Conservation (phyloP, 2,888 invertebrate species). For the Aphodius granarius region DNA sequence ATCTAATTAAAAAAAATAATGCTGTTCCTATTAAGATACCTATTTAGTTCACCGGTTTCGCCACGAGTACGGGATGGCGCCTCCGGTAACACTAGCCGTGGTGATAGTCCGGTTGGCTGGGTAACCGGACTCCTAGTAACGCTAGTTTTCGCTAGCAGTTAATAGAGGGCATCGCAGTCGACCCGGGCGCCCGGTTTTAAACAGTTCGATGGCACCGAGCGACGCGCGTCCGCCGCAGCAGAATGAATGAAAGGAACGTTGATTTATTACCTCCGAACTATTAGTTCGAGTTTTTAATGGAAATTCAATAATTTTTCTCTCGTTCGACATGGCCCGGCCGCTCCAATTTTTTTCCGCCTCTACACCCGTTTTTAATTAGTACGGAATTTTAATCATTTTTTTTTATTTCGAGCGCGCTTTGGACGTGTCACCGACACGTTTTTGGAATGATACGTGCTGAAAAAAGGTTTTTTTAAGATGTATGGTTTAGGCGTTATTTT, state of each 20-base stretch:
- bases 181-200: constrained; percentile 20
- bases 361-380: constrained; percentile 16
- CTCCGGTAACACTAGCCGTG: constrained; percentile 19
- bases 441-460: not conserved
- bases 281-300: constrained; percentile 30
- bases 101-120: constrained; percentile 19
- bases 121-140: constrained; percentile 24
- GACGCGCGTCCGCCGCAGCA: constrained; percentile 9
- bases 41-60: constrained; percentile 20
- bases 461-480: not conserved
- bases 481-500: not conserved
- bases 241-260: constrained; percentile 24
- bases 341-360: not conserved
- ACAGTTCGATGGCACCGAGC: constrained; percentile 16
- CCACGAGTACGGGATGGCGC: constrained; percentile 12
- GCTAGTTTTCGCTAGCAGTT: constrained; percentile 45
- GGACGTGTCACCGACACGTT: not conserved
- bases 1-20: not conserved
- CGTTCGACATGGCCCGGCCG: constrained; percentile 17
- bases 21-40: not conserved
- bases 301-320: constrained; percentile 30
- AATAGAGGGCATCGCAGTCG: constrained; percentile 43
- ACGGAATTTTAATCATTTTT: constrained; percentile 19
- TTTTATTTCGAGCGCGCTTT: not conserved
- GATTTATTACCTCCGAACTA: constrained; percentile 31